Evolutionary conservation across 1,140 invertebrate species (phyloP).

Genomic region (Druon quercuslanigerum): DNA sequence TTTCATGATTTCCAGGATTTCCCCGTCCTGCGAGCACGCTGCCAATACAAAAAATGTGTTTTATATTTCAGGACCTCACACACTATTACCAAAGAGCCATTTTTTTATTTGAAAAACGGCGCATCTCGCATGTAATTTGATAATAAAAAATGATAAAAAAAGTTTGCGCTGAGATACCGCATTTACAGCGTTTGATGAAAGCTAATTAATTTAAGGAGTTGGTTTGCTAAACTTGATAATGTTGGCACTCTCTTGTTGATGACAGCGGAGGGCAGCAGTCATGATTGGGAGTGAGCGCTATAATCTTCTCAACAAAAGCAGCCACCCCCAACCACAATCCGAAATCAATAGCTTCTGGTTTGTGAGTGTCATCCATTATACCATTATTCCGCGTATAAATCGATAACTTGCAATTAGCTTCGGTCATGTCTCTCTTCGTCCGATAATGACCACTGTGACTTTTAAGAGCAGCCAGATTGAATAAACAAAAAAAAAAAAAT

Average conservation of each 20-base stretch:
- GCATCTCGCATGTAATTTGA: too few species aligned
- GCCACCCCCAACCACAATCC: slow-evolving; percentile 59
- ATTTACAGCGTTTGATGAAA: background rate
- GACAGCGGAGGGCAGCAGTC: slow-evolving; percentile 8
- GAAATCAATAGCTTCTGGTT: slow-evolving; percentile 67
- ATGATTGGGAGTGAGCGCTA: slow-evolving; percentile 55
- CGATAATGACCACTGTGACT: background rate
- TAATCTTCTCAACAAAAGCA: slow-evolving; percentile 66
- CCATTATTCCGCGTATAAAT: slow-evolving; percentile 44
- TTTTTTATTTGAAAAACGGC: too few species aligned
- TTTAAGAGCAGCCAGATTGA: background rate
- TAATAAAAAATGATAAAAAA: background rate
- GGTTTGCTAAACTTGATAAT: slow-evolving; percentile 10
- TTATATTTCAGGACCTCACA: too few species aligned
- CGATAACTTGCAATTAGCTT: slow-evolving; percentile 32
- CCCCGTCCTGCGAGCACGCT: too few species aligned
- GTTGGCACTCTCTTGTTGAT: slow-evolving; percentile 6
- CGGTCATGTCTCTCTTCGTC: slow-evolving; percentile 28
- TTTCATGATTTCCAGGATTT: too few species aligned
- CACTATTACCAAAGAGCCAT: too few species aligned
- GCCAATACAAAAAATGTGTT: too few species aligned
- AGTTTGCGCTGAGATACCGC: too few species aligned
- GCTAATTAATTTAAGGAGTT: background rate
- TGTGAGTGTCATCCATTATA: slow-evolving; percentile 63
- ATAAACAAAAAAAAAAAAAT: background rate